These are phyloP conservation scores for Holacanthella duospinosa DNA, from an alignment of 2,888 invertebrate genomes.

Conservation along the genomic window DNA sequence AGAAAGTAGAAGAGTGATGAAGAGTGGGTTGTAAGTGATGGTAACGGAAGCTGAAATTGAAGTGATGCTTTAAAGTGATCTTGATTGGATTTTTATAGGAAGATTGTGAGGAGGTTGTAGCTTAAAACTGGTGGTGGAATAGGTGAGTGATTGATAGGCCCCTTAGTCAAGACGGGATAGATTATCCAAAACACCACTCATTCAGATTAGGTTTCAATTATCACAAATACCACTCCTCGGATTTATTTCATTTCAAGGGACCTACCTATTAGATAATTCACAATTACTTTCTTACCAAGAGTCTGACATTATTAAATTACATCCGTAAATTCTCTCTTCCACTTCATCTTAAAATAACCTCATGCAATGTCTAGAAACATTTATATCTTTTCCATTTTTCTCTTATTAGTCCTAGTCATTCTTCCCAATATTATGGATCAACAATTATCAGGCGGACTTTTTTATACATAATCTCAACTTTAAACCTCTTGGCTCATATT, in stretches of 20 bases:
- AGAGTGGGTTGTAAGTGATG: not conserved
- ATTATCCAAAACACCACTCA: not conserved
- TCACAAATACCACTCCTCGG: not conserved
- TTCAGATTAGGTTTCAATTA: not conserved
- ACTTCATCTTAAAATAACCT: too few species aligned
- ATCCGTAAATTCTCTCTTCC: too few species aligned
- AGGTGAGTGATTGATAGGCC: not conserved
- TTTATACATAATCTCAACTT: too few species aligned
- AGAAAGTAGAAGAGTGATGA: too few species aligned
- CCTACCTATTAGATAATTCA: not conserved
- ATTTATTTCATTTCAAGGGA: not conserved
- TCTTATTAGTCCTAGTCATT: too few species aligned
- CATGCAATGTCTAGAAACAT: too few species aligned
- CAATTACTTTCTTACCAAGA: too few species aligned
- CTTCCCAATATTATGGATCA: too few species aligned
- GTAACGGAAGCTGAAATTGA: not conserved
- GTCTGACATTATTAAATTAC: too few species aligned
- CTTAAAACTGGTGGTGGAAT: not conserved
- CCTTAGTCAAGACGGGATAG: not conserved
- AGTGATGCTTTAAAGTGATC: slow-evolving; percentile 6
- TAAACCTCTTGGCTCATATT: too few species aligned
- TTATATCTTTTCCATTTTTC: too few species aligned
- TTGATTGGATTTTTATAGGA: slow-evolving; percentile 13
- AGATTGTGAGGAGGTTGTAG: not conserved
- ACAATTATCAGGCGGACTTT: too few species aligned